Evolutionary conservation across 1,140 invertebrate species (phyloP), one percentile per base, ranked within the genome.

Genomic region (Zaprionus tsacasi): DNA sequence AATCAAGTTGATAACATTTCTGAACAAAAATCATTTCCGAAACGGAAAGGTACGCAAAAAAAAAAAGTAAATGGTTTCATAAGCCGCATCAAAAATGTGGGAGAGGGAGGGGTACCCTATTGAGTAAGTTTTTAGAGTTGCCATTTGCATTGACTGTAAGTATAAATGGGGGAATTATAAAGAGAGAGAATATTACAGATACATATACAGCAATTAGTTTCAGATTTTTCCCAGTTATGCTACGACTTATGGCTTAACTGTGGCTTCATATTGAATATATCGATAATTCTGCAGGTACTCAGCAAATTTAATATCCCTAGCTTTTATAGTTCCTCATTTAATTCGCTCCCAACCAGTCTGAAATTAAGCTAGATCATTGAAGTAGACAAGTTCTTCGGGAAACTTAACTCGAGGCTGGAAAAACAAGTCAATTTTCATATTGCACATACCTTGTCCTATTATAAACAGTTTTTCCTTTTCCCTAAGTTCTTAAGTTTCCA

Each of bases 1-100:
- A 55, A 55, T 55, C 21, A 55, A 30, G 11, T 30, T 55, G 52
- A 27, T 55, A 55, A 55, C 21, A 33, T 55, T 55, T 55, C 27
- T 25, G n/a, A 45, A 48, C 40, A 48, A 68, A 66, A 38, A 50
- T 50, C 45, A 50, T 50, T 25, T 50, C 45, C 45, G 45, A 17
- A 50, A 25, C 45, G 45, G 45, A 50, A 50, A 50, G 45, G 45
- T 50, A 25, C 11, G 17, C 25, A 25, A 25, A 40, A 40, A 50
- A 50, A 12, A 21, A 21, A 21, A 21, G 17, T 17, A 21, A 48
- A 48, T 48, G 17, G 17, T 17, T 48, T 48, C 45, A 48, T 48
- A 48, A 48, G 17, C 17, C 45, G 7, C 11, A 21, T 12, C 10
- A 4, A 10, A 50, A 50, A 25, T 50, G 3, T 1, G 17, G 21